Evolutionary conservation across 2,888 invertebrate genomes (phyloP).

Genomic region (Lissocephala sabroskyi): DNA sequence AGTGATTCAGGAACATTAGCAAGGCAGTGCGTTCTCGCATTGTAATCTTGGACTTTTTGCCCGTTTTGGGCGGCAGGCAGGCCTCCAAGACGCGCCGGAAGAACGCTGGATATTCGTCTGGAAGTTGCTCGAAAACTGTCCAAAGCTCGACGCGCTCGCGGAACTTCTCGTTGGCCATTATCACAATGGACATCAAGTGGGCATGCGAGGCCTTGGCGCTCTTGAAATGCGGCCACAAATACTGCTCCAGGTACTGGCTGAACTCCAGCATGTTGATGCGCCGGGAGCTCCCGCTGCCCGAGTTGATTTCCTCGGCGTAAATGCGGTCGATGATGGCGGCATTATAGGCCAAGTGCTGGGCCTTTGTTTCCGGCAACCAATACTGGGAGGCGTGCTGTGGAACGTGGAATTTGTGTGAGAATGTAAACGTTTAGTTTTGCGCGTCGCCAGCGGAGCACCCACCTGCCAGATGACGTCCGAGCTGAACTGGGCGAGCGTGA

Average conservation of each 20-base stretch:
- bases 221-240: constrained; percentile 95
- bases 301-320: constrained; percentile 88
- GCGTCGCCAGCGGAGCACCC: constrained; percentile 38
- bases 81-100: constrained; percentile 86
- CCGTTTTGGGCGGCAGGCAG: constrained; percentile 75
- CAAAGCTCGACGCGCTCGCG: constrained; percentile 97
- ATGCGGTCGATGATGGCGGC: constrained; percentile 89
- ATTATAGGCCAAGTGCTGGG: constrained; percentile 82
- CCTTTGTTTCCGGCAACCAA: constrained; percentile 90
- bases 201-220: constrained; percentile 82
- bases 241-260: constrained; percentile 97
- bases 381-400: constrained; percentile 88
- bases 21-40: constrained; percentile 87
- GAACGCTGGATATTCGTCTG: constrained; percentile 85
- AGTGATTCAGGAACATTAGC: constrained; percentile 94
- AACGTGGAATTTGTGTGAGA: constrained; percentile 8
- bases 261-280: constrained; percentile 97
- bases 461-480: constrained; percentile 92
- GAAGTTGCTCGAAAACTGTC: constrained; percentile 88
- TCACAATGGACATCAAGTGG: constrained; percentile 97
- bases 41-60: constrained; percentile 22
- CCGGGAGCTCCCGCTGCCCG: constrained; percentile 86
- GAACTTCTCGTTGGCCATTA: constrained; percentile 99
- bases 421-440: constrained; percentile 16
- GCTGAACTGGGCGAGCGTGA: constrained; percentile 91